A percentile compares a stretch with the other conserved stretches of the same genome.
Conservation (phyloP, 2,888 invertebrate species). For the Rhopalosiphum nymphaeae region DNA sequence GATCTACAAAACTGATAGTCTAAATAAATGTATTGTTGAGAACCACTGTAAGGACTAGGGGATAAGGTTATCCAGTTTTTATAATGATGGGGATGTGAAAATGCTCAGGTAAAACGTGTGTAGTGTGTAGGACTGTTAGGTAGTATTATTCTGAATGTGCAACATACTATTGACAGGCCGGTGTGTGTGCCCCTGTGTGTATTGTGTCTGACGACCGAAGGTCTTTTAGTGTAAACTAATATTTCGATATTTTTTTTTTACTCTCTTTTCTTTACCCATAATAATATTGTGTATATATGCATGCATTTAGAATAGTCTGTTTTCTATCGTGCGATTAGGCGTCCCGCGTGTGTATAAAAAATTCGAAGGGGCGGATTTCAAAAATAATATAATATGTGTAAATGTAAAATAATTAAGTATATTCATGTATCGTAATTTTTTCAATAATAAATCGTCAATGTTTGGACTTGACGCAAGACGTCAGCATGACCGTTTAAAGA, state of each 20-base stretch:
- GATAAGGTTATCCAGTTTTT: not conserved
- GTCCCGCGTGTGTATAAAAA: not conserved
- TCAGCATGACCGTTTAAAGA: slow-evolving; percentile 32
- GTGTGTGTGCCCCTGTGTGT: not conserved
- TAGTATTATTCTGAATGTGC: not conserved
- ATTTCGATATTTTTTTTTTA: slow-evolving; percentile 39
- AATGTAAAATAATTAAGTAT: not conserved
- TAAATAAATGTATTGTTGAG: slow-evolving; percentile 22
- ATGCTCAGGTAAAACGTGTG: slow-evolving; percentile 29
- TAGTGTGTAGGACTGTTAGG: not conserved
- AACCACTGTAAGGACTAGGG: not conserved
- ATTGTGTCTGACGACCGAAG: slow-evolving; percentile 29
- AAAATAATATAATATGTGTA: not conserved
- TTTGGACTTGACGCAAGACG: slow-evolving; percentile 46
- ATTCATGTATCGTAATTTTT: not conserved
- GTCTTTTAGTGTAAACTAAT: slow-evolving; percentile 44
- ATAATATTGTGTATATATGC: not conserved
- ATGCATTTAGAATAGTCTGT: not conserved
- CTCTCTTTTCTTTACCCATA: not conserved
- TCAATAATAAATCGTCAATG: slow-evolving; percentile 17
- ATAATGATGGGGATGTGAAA: slow-evolving; percentile 6
- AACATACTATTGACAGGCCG: slow-evolving; percentile 5
- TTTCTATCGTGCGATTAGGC: not conserved
- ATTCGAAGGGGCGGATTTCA: not conserved
- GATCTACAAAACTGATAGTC: slow-evolving; percentile 22